These are phyloP conservation scores for Autographa gamma DNA, from an alignment of 2,888 invertebrate genomes.

Conservation along the genomic window DNA sequence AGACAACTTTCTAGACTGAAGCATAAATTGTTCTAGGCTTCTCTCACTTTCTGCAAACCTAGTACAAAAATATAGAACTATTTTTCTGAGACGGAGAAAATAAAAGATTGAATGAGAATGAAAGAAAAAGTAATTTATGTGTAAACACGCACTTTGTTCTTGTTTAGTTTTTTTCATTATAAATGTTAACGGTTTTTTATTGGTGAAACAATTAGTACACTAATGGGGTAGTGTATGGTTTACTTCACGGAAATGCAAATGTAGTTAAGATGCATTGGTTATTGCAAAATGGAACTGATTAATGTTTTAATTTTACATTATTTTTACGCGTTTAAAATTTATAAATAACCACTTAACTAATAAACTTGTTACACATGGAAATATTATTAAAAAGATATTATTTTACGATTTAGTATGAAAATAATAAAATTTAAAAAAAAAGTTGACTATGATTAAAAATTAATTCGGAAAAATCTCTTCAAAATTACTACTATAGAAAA, in stretches of 20 bases:
- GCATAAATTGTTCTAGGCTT: slow-evolving; percentile 39
- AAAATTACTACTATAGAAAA: too few species aligned
- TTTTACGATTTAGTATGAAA: too few species aligned
- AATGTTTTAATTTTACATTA: too few species aligned
- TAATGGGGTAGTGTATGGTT: not conserved
- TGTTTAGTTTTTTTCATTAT: slow-evolving; percentile 7
- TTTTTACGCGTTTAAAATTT: too few species aligned
- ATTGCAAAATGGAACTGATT: too few species aligned
- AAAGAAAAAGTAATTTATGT: slow-evolving; percentile 13
- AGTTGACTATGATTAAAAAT: too few species aligned
- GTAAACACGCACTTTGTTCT: slow-evolving; percentile 20
- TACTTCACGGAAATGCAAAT: not conserved
- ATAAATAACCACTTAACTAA: too few species aligned
- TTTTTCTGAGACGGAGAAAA: slow-evolving; percentile 18
- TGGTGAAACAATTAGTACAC: not conserved
- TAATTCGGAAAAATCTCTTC: too few species aligned
- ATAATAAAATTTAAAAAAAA: too few species aligned
- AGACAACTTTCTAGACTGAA: slow-evolving; percentile 33
- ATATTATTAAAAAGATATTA: too few species aligned
- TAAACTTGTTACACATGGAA: too few species aligned
- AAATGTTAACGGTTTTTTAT: slow-evolving; percentile 12
- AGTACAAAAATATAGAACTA: slow-evolving; percentile 22
- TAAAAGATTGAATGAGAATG: slow-evolving; percentile 23
- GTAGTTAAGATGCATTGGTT: not conserved
- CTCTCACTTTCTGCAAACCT: slow-evolving; percentile 21